Evolutionary conservation across 2,888 invertebrate genomes (phyloP), one percentile per base, ranked within the genome.

Genomic region (Shargacucullia verbasci): DNA sequence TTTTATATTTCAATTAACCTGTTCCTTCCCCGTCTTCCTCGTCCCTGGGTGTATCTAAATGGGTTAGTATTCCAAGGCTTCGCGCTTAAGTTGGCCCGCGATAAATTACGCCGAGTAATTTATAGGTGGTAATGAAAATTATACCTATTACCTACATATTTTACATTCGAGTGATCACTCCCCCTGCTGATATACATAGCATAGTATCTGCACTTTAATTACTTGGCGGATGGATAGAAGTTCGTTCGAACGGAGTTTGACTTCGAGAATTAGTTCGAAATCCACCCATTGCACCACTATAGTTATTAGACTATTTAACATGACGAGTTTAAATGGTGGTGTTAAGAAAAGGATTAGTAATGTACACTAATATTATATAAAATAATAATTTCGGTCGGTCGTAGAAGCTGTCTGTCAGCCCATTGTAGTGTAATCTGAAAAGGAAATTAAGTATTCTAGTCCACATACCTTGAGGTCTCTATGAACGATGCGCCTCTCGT

Each of bases 401-500:
- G n/a, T n/a, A n/a, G n/a, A n/a, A n/a, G n/a, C n/a, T n/a, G n/a
- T n/a, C n/a, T n/a, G n/a, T n/a, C n/a, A n/a, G n/a, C n/a, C n/a
- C n/a, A n/a, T n/a, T n/a, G n/a, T n/a, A n/a, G n/a, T n/a, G n/a
- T n/a, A n/a, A n/a, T 29, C 6, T 39, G n/a, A 34, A 34, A n/a
- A 13, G 13, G 9, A 9, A 7, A 14, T 37, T 38, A 35, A 11
- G 2, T 37, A 5, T 12, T 12, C 34, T 34, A 11, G 9, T 34
- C 11, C 11, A 68, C 82, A 83, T 86, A 96, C 96, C 96, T 99
- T 99, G 85, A 99, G 96, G 95, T 99, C 99, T 86, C 99, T 96
- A 94, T 99, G 99, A 52, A 99, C 99, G 82, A 99, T 97, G 82
- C 97, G 96, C 83, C 97, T 96, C 79, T 97, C 97, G 89, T 99